Evolutionary conservation across 2,113 vertebrate genomes (phyloP), one percentile per base, ranked within the genome.

Genomic region (Indicator maculatus): DNA sequence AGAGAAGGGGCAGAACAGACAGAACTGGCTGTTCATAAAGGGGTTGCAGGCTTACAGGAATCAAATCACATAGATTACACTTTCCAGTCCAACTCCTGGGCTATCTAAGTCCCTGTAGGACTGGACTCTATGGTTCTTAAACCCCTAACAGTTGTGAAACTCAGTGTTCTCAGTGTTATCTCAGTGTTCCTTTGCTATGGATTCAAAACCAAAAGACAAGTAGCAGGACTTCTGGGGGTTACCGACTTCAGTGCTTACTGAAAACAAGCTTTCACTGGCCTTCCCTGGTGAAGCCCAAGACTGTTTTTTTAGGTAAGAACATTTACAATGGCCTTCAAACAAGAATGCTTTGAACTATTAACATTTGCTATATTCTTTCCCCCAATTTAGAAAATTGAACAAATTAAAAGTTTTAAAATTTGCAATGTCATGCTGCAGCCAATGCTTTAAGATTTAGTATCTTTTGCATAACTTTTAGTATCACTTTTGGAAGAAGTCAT

Each of bases 161-260:
- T 5, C 11, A 15, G 0, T n/a, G 28, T 28, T 64, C 15, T 5
- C 11, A 15, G 0, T n/a, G 28, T 28, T 64, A 60, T 5, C 56
- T 67, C 52, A n/a, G 3, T 0, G 0, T 5, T 38, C 16, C 36
- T 36, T 60, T 6, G 75, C 13, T 41, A 53, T 18, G 30, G 15
- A 56, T 36, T 31, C 44, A 6, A 5, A 71, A 20, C 8, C 1
- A 2, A 36, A 83, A 47, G 26, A 58, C 16, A 71, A 16, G 53
- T 3, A 15, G 52, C 41, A 41, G 41, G 52, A 33, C 26, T 38
- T 71, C 47, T 30, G n/a, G 20, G 36, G 75, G 3, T 4, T 5
- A 81, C 10, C 33, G 76, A n/a, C 45, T 45, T 65, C 50, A 83
- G 60, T 45, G 83, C 36, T 78, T 50, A 21, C 12, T 36, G 39